Percentiles rank a stretch among this genome's conserved stretches.
Conservation (phyloP, 2,888 invertebrate genomes). For the Meliscaeva auricollis region DNA sequence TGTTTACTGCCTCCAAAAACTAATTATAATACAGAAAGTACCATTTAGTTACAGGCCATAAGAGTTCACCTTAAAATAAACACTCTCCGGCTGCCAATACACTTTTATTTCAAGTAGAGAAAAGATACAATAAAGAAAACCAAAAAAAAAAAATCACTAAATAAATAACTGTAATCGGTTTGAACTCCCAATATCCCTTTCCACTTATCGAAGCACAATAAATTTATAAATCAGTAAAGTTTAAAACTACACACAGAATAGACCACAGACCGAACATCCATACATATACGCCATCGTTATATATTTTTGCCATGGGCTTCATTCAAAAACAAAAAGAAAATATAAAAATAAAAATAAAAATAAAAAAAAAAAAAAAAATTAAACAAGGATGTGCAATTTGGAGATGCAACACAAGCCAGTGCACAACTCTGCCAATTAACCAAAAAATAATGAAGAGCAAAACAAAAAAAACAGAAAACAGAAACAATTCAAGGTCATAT, state of each 20-base stretch:
- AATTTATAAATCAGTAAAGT: constrained; percentile 59
- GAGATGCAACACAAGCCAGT: constrained; percentile 32
- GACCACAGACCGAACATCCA: not conserved
- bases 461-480: constrained; percentile 38
- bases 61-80: not conserved
- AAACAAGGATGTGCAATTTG: constrained; percentile 26
- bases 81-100: constrained; percentile 10
- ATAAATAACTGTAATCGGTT: constrained; percentile 51
- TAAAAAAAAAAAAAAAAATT: constrained; percentile 25
- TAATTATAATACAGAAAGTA: no score
- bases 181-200: constrained; percentile 39
- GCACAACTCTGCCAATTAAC: constrained; percentile 58
- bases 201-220: constrained; percentile 58
- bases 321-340: constrained; percentile 22
- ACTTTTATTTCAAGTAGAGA: not conserved
- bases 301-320: constrained; percentile 12
- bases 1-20: not conserved
- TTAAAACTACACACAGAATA: constrained; percentile 30
- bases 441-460: constrained; percentile 42
- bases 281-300: constrained; percentile 32
- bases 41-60: not conserved
- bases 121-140: not conserved
- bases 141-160: constrained; percentile 31
- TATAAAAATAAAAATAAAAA: constrained; percentile 23
- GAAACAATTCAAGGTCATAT: no score